These are phyloP conservation scores for Saturnia pavonia DNA, from an alignment of 2,888 invertebrate species.

Conservation along the genomic window DNA sequence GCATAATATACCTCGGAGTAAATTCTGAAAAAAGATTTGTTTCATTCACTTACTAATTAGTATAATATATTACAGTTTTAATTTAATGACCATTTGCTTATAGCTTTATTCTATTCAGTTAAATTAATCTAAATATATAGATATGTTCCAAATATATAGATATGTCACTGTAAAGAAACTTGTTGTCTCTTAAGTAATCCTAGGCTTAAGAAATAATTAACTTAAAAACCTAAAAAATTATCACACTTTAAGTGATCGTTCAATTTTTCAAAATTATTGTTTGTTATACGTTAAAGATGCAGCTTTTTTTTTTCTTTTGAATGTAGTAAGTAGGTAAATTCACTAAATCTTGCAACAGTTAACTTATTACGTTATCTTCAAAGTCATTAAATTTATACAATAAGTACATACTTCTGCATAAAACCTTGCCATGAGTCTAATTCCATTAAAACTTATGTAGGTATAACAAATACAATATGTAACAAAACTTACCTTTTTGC, in stretches of 20 bases:
- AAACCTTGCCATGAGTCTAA: background rate
- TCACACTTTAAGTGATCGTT: no score
- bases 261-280: no score
- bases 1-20: conserved; percentile 87
- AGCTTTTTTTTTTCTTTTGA: no score
- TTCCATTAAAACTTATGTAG: background rate
- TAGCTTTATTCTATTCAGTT: no score
- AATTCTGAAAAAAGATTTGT: conserved; percentile 50
- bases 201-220: no score
- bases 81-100: background rate
- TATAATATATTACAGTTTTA: background rate
- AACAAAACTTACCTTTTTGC: conserved; percentile 72
- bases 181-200: no score
- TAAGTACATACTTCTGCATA: background rate
- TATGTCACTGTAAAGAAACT: no score
- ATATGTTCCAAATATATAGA: no score
- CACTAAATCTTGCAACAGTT: background rate
- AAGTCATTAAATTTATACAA: background rate
- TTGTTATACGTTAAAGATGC: no score
- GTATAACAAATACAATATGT: background rate
- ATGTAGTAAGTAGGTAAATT: background rate
- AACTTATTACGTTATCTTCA: background rate
- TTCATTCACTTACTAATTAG: background rate
- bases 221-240: no score
- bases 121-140: no score